Percentiles rank a stretch among this genome's conserved stretches.
These are phyloP conservation scores for Nebria ingens DNA, from an alignment of 1,140 invertebrate genomes.

Conservation along the genomic window DNA sequence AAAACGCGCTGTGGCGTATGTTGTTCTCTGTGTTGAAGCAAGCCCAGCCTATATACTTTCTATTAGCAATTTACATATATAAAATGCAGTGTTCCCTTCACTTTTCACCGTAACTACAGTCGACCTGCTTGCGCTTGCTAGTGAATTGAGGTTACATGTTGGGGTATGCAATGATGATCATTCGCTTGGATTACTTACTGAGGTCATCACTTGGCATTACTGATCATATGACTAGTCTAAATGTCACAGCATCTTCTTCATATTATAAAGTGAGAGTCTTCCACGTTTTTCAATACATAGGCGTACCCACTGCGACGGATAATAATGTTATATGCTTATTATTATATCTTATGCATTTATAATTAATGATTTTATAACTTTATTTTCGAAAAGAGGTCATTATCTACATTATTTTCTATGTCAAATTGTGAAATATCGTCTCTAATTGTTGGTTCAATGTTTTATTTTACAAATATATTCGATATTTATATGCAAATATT, in stretches of 20 bases:
- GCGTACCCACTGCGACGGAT: not conserved
- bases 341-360: too few relatives aligned
- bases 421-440: too few relatives aligned
- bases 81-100: slow-evolving; percentile 5
- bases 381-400: too few relatives aligned
- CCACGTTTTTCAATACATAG: not conserved
- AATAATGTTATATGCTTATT: too few relatives aligned
- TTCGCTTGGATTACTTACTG: not conserved
- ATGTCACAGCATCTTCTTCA: slow-evolving; percentile 6
- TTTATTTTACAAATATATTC: too few relatives aligned
- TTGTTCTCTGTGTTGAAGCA: not conserved
- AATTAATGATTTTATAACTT: too few relatives aligned
- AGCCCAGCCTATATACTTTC: slow-evolving; percentile 1
- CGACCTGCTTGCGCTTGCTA: not conserved
- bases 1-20: not conserved
- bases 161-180: too few relatives aligned
- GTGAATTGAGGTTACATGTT: not conserved
- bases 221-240: slow-evolving; percentile 4
- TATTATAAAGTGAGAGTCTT: slow-evolving; percentile 8
- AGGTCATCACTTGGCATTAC: slow-evolving; percentile 6
- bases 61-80: slow-evolving; percentile 9
- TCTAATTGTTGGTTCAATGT: too few relatives aligned
- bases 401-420: too few relatives aligned
- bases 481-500: too few relatives aligned
- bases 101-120: not conserved